A percentile compares a stretch with the other conserved stretches of the same genome.
Conservation (phyloP, 2,797 vertebrate species). For the Enteromius unitaeniatus region DNA sequence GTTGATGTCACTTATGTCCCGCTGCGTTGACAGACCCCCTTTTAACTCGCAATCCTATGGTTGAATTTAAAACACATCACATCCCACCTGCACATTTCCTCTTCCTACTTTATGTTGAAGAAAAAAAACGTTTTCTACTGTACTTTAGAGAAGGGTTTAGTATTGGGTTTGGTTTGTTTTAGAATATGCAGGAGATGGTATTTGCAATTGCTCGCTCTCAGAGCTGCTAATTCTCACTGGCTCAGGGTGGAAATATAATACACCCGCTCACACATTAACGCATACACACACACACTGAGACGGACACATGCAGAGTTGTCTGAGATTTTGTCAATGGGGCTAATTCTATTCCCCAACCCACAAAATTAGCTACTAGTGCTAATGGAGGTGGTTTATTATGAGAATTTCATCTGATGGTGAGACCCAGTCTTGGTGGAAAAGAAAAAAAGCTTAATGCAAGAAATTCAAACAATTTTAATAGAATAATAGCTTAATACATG, state of each 20-base stretch:
- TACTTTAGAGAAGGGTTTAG: neutral
- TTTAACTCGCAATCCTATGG: constrained; percentile 9
- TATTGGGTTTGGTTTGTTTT: neutral
- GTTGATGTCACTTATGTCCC: constrained; percentile 10
- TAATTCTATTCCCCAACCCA: constrained; percentile 58
- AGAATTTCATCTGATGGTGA: constrained; percentile 42
- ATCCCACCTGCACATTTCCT: constrained; percentile 1
- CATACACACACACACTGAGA: constrained; percentile 35
- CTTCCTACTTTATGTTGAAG: neutral
- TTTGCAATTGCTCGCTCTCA: neutral
- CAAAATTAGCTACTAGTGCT: constrained; percentile 71
- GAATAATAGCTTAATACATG: neutral
- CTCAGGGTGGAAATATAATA: constrained; percentile 14
- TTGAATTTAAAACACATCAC: constrained; percentile 6
- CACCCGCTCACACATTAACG: constrained; percentile 26
- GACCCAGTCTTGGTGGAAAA: neutral
- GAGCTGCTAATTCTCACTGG: neutral
- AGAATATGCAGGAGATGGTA: neutral
- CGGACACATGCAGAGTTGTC: constrained; percentile 60
- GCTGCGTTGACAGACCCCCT: constrained; percentile 1
- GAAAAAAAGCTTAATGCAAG: constrained; percentile 1
- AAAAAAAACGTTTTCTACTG: neutral
- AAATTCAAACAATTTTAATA: neutral
- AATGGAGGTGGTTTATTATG: constrained; percentile 68
- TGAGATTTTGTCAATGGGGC: constrained; percentile 60